phyloP scores from a whole-genome alignment of 2,888 invertebrate genomes.

The Oxytorus armatus region DNA sequence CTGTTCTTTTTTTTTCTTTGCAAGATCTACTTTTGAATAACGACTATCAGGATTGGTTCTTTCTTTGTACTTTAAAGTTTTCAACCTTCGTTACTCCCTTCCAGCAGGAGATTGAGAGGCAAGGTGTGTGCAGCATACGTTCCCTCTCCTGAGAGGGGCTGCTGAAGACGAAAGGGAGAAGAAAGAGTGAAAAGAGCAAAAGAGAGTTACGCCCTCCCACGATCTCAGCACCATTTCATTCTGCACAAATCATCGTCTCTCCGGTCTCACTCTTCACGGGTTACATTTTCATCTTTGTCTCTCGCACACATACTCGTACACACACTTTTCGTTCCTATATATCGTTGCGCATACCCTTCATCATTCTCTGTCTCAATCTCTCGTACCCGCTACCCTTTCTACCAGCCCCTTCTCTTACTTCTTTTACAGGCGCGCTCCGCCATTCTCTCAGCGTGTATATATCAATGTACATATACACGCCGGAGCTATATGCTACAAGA shows the following conservation, averaged over 20 bases:
- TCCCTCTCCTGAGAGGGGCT: constrained; percentile 15
- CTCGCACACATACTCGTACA: too few relatives aligned
- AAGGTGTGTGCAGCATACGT: constrained; percentile 60
- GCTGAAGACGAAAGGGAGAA: constrained; percentile 32
- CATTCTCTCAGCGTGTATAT: constrained; percentile 30
- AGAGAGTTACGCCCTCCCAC: constrained; percentile 62
- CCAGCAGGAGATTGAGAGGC: constrained; percentile 45
- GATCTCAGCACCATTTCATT: constrained; percentile 66
- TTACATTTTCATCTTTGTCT: constrained; percentile 57
- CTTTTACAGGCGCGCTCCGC: constrained; percentile 23
- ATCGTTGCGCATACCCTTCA: constrained; percentile 62
- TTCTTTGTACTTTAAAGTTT: constrained; percentile 39
- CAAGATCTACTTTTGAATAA: constrained; percentile 43
- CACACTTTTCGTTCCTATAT: constrained; percentile 45
- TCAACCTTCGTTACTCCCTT: constrained; percentile 34
- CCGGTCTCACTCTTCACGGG: constrained; percentile 41
- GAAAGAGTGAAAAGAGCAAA: constrained; percentile 34
- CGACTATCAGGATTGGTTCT: constrained; percentile 27
- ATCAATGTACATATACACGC: constrained; percentile 3
- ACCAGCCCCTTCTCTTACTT: constrained; percentile 57
- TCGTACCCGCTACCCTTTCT: constrained; percentile 46
- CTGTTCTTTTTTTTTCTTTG: constrained; percentile 14
- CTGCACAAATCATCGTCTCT: constrained; percentile 66
- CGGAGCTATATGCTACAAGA: constrained; percentile 19
- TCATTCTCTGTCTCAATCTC: constrained; percentile 62